These are phyloP conservation scores for Rhodophaea formosa DNA, from an alignment of 2,888 invertebrate species.

Conservation along the genomic window DNA sequence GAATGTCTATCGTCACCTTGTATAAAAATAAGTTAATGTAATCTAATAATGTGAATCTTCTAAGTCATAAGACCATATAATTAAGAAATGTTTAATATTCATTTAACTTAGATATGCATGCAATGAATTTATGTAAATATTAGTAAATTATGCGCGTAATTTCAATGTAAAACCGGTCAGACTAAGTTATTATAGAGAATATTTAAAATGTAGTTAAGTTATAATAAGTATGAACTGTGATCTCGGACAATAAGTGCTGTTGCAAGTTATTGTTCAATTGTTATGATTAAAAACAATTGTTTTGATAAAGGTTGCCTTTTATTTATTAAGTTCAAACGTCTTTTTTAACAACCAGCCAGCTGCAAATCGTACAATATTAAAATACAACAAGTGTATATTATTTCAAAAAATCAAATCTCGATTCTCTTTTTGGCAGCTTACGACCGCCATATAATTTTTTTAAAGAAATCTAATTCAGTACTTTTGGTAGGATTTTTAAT, in stretches of 20 bases:
- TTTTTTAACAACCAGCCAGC: constrained; percentile 4
- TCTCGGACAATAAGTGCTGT: constrained; percentile 74
- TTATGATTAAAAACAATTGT: constrained; percentile 42
- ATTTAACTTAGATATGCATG: constrained; percentile 1
- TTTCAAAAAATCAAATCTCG: too few relatives aligned
- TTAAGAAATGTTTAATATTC: not conserved
- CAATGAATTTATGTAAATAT: constrained; percentile 9
- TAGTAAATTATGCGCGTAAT: constrained; percentile 9
- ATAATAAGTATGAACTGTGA: constrained; percentile 53
- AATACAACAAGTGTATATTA: too few relatives aligned
- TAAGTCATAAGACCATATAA: constrained; percentile 24
- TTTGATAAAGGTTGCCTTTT: constrained; percentile 33
- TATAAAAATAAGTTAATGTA: constrained; percentile 12
- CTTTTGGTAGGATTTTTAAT: too few relatives aligned
- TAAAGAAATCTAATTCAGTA: too few relatives aligned
- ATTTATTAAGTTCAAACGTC: too few relatives aligned
- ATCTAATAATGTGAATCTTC: constrained; percentile 24
- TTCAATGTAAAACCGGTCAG: constrained; percentile 14
- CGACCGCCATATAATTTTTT: too few relatives aligned
- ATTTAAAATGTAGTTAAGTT: constrained; percentile 21
- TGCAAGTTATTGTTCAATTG: constrained; percentile 71
- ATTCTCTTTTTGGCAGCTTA: too few relatives aligned
- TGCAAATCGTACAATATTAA: too few relatives aligned
- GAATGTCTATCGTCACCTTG: constrained; percentile 23
- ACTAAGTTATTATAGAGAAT: constrained; percentile 6